Conservation (phyloP, 2,888 invertebrate genomes). For the Ecdyonurus torrentis region DNA sequence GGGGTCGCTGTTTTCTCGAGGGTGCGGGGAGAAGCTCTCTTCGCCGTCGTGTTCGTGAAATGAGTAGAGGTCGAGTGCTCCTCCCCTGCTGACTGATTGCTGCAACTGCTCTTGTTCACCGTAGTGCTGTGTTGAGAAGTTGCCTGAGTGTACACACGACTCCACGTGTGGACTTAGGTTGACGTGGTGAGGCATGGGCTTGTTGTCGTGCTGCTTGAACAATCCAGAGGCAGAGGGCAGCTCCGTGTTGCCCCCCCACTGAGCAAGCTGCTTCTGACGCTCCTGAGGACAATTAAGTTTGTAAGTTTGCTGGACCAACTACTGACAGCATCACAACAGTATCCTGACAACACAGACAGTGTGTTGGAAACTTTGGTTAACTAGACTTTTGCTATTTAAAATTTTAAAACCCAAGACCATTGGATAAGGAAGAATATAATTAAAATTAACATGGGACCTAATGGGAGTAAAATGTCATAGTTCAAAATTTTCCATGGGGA, state of each 20-base stretch:
- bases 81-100: slow-evolving; percentile 23
- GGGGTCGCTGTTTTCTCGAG: background rate
- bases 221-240: slow-evolving; percentile 19
- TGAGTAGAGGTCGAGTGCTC: slow-evolving; percentile 39
- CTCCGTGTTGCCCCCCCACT: slow-evolving; percentile 31
- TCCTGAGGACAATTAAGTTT: too few species aligned
- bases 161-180: slow-evolving; percentile 16
- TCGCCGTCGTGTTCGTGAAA: slow-evolving; percentile 32
- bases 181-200: slow-evolving; percentile 9
- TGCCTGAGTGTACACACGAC: slow-evolving; percentile 37
- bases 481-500: too few species aligned
- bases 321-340: too few species aligned
- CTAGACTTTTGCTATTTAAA: too few species aligned
- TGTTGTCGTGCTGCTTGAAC: slow-evolving; percentile 18
- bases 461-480: too few species aligned
- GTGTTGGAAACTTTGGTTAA: too few species aligned
- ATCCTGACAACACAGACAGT: too few species aligned
- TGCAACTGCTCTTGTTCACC: too few species aligned
- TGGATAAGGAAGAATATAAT: too few species aligned
- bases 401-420: too few species aligned
- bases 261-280: slow-evolving; percentile 13
- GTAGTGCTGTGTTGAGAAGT: slow-evolving; percentile 51
- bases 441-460: too few species aligned
- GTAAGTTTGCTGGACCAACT: too few species aligned
- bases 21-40: slow-evolving; percentile 7